Base-by-base conservation (phyloP, 2,888 invertebrate genomes). In the Melanotus villosus region DNA sequence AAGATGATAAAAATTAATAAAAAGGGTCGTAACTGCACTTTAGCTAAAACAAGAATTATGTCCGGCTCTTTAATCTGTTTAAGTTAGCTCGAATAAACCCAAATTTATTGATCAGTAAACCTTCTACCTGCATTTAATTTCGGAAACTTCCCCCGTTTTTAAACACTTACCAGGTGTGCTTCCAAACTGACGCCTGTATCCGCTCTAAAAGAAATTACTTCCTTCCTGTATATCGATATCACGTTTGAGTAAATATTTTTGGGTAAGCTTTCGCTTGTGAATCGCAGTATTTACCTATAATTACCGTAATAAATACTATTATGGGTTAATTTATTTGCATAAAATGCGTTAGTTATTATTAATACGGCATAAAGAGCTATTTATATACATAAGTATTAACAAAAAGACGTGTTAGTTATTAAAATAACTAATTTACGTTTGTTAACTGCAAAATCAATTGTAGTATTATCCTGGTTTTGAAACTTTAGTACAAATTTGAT, bases 141-240 rank as follows among this genome's bases (percentile, higher is more conserved):
- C 21, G 18, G 21, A 36, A 59, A 59, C 19, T 52, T 32, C 23
- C 47, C 59, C 21, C 38, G 54, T 65, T 71, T 68, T 64, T 71
- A 58, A 66, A 68, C 30, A 68, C 56, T 58, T 66, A 56, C 73
- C 72, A 75, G 71, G 70, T 75, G 74, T 64, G 65, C 41, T 43
- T 65, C 52, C 19, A 38, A n/a, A 64, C 59, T 65, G 74, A 76
- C 73, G 70, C 63, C 59, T 64, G 66, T 70, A 68, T 76, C 76
- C 76, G 75, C 62, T 73, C 65, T 58, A 41, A 67, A 76, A 75
- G 70, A 71, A 72, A 75, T 75, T 71, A 36, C 75, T 73, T 76
- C 75, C 76, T 75, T 74, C 73, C 70, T 68, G 63, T 64, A n/a
- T n/a, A 67, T 67, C 59, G 23, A 21, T 59, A 65, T 58, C 58